Evolutionary conservation across 2,113 vertebrate species (phyloP).

Genomic region (Solea solea): DNA sequence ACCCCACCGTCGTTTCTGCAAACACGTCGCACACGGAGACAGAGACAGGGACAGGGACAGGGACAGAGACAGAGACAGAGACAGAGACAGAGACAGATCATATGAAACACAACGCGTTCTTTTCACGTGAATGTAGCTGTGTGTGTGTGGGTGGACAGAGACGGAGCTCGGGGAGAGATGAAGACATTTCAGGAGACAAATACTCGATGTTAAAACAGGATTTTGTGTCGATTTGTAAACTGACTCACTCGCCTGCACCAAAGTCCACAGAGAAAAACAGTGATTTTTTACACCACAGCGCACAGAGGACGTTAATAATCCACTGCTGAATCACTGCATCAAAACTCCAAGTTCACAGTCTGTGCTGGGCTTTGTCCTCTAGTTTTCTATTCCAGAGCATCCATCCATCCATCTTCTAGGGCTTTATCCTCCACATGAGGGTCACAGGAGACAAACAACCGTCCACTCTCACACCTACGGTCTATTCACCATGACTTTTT

Average conservation of each 20-base stretch:
- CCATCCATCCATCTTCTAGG: too few species aligned
- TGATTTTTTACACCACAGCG: not conserved
- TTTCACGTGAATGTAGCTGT: slow-evolving; percentile 43
- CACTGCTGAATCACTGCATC: too few species aligned
- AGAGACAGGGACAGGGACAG: slow-evolving; percentile 1
- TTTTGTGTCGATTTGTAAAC: too few species aligned
- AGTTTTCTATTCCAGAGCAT: too few species aligned
- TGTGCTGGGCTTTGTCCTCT: too few species aligned
- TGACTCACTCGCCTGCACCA: not conserved
- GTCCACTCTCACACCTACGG: too few species aligned
- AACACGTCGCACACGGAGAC: slow-evolving; percentile 59
- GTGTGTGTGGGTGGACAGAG: slow-evolving; percentile 47
- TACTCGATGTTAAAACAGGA: slow-evolving; percentile 7
- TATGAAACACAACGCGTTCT: slow-evolving; percentile 63
- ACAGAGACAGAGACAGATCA: too few species aligned
- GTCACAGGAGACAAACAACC: too few species aligned
- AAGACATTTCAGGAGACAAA: slow-evolving; percentile 51
- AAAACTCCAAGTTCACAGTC: too few species aligned
- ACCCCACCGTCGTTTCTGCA: too few species aligned
- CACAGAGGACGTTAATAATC: not conserved
- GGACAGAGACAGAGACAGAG: slow-evolving; percentile 22
- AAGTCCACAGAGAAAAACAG: not conserved
- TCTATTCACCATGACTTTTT: not conserved
- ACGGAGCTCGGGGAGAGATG: slow-evolving; percentile 50
- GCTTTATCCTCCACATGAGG: too few species aligned